Conservation (phyloP, 2,888 invertebrate genomes). For the Xanthorhoe spadicearia region DNA sequence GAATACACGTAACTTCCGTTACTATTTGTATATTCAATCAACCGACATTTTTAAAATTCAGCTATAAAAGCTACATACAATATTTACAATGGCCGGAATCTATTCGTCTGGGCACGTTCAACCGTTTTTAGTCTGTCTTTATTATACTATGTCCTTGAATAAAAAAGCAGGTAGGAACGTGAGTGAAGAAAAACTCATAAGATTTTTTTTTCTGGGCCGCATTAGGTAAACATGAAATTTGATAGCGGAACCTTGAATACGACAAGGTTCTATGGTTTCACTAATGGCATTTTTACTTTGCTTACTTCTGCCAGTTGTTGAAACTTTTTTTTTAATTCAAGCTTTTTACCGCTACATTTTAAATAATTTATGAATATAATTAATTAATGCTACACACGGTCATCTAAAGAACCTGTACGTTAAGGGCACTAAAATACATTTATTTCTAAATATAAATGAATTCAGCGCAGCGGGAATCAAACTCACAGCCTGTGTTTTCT, state of each 20-base stretch:
- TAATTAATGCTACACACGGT: no score
- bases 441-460: no score
- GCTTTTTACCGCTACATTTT: no score
- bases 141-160: slow-evolving; percentile 56
- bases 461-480: no score
- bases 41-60: slow-evolving; percentile 12
- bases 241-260: background rate
- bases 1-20: slow-evolving; percentile 5
- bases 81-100: slow-evolving; percentile 32
- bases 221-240: slow-evolving; percentile 15
- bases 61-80: background rate
- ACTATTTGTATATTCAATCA: slow-evolving; percentile 6
- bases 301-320: no score
- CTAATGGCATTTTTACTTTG: background rate
- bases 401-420: no score
- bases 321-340: no score
- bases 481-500: no score
- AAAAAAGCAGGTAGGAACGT: slow-evolving; percentile 63
- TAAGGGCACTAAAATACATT: no score
- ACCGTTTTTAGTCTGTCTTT: slow-evolving; percentile 43
- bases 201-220: slow-evolving; percentile 17
- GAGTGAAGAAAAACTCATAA: slow-evolving; percentile 50
- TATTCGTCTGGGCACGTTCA: slow-evolving; percentile 36
- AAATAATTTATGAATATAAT: no score
- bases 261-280: background rate